Conservation (phyloP, 30 jellyfish, hydroid and myxozoan genomes). For the Chrysaora quinquecirrha region DNA sequence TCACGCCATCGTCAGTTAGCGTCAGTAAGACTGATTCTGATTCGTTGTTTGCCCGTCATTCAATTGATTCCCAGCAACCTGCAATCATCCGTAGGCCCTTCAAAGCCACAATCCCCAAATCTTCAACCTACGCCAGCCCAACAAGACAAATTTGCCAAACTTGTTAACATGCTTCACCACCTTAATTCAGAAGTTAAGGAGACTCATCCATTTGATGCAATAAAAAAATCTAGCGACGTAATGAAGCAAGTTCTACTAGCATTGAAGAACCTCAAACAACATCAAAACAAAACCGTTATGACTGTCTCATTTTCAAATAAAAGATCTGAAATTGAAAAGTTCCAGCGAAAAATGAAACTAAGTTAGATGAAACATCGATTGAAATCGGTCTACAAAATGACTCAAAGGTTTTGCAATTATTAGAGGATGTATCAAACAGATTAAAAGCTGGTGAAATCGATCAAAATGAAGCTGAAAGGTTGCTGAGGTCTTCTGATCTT, state of each 20-base stretch:
- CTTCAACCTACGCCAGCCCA: neutral
- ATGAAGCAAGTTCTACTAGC: conserved; percentile 46
- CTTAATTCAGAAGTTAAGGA: conserved; percentile 24
- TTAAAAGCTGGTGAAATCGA: neutral
- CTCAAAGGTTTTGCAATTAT: neutral
- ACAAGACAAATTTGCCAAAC: conserved; percentile 26
- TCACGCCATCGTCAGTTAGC: neutral
- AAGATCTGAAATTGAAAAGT: conserved; percentile 41
- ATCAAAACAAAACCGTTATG: conserved; percentile 1
- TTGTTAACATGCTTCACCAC: conserved; percentile 39
- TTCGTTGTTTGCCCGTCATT: too few species aligned
- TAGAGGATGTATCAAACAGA: neutral
- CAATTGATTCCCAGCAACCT: too few species aligned
- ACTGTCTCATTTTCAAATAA: conserved; percentile 24
- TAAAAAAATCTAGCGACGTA: conserved; percentile 28
- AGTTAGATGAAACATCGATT: neutral
- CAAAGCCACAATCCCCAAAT: neutral
- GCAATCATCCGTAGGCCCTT: neutral
- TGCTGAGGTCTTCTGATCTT: too few species aligned
- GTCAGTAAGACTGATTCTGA: too few species aligned
- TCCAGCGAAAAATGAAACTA: neutral
- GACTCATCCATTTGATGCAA: conserved; percentile 25
- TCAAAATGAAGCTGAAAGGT: neutral
- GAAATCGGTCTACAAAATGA: neutral
- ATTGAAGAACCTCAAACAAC: conserved; percentile 18